Evolutionary conservation across 2,113 vertebrate species (phyloP).

Genomic region (Mesembrinibis cayennensis): DNA sequence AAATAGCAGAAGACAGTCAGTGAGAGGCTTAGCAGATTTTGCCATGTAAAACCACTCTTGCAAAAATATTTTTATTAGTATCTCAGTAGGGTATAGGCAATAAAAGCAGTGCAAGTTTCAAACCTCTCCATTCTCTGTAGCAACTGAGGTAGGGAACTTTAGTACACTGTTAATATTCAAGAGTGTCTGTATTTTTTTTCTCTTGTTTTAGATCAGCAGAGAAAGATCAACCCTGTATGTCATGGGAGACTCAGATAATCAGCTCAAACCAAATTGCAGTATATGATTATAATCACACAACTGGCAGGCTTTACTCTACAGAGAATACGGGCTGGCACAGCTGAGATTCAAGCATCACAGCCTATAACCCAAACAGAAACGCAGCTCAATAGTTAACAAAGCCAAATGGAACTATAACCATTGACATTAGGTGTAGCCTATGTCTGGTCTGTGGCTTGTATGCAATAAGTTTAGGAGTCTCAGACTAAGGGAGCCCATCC

Average conservation of each 20-base stretch:
- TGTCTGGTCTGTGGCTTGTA: neutral
- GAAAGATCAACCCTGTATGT: neutral
- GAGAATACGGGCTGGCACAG: neutral
- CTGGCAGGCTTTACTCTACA: conserved; percentile 32
- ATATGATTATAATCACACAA: conserved; percentile 53
- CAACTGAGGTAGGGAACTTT: neutral
- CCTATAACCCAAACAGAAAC: neutral
- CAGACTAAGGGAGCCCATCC: neutral
- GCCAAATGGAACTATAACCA: neutral
- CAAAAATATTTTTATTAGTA: conserved; percentile 25
- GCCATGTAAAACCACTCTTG: conserved; percentile 22
- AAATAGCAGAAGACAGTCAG: neutral
- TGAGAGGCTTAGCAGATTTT: conserved; percentile 23
- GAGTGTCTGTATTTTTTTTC: neutral
- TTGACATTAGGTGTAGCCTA: neutral
- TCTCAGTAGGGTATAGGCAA: neutral
- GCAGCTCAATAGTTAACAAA: neutral
- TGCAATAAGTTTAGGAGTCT: neutral
- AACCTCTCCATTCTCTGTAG: neutral
- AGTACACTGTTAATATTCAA: neutral
- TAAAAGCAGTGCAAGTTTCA: neutral
- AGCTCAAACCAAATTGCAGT: conserved; percentile 39
- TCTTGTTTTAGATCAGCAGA: conserved; percentile 23
- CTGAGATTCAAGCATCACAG: neutral
- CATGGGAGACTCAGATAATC: conserved; percentile 41